Percentiles rank a stretch among this genome's conserved stretches.
These are phyloP conservation scores for Sebastes iracundus DNA, from an alignment of 2,797 vertebrate genomes.

Conservation along the genomic window DNA sequence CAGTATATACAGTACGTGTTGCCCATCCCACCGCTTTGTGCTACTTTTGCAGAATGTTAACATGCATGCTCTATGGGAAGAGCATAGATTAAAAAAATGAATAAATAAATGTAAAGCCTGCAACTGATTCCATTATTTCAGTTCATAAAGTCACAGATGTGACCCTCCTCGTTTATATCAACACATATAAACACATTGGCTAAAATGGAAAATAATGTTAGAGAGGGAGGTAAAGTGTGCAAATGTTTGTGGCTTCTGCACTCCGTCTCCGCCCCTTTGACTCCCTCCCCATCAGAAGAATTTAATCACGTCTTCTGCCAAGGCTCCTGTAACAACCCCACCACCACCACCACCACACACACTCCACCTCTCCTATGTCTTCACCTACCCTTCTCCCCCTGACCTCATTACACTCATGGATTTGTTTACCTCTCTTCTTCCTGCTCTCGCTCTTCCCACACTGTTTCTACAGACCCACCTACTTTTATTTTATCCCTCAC, in stretches of 20 bases:
- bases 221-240: not conserved
- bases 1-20: too few species aligned
- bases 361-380: not conserved
- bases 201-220: conserved; percentile 33
- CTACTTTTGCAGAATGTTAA: too few species aligned
- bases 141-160: not conserved
- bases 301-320: conserved; percentile 53
- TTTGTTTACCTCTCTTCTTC: not conserved
- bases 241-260: conserved; percentile 38
- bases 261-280: not conserved
- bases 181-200: conserved; percentile 15
- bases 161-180: not conserved
- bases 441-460: not conserved
- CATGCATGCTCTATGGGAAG: fast-evolving
- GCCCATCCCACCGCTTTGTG: too few species aligned
- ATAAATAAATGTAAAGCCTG: not conserved
- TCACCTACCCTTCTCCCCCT: conserved; percentile 24
- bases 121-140: not conserved
- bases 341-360: not conserved
- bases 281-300: conserved; percentile 36
- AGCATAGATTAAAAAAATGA: not conserved
- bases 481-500: not conserved
- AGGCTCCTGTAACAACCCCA: conserved; percentile 42
- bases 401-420: conserved; percentile 25
- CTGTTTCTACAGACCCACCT: not conserved